Evolutionary conservation across 2,888 invertebrate genomes (phyloP).

Genomic region (Cheilosia soror): DNA sequence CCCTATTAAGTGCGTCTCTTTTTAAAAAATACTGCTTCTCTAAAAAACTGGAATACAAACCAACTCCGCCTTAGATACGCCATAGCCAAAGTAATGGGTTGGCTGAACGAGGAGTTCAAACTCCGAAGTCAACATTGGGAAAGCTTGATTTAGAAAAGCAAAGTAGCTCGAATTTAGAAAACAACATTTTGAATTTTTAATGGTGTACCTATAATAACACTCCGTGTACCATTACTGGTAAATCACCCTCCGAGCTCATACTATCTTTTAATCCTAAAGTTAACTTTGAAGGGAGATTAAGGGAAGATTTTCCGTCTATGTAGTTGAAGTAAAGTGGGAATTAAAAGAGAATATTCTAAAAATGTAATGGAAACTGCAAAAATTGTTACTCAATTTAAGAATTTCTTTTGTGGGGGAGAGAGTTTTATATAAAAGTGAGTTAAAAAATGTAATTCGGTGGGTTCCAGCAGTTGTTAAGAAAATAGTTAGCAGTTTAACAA

Average conservation of each 20-base stretch:
- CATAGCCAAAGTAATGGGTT: not conserved
- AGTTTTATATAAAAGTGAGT: not conserved
- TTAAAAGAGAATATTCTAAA: not conserved
- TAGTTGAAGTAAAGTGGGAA: not conserved
- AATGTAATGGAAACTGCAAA: too few relatives aligned
- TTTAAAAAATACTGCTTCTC: not conserved
- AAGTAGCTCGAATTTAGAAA: too few relatives aligned
- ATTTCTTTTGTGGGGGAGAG: not conserved
- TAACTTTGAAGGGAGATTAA: not conserved
- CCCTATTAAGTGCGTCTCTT: not conserved
- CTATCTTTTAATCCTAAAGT: slow-evolving; percentile 1
- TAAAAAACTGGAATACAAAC: not conserved
- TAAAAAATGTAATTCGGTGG: not conserved
- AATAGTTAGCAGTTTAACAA: not conserved
- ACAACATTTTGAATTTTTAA: too few relatives aligned
- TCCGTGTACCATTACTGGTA: too few relatives aligned
- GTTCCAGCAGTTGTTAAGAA: not conserved
- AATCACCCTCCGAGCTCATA: too few relatives aligned
- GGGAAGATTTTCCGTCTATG: not conserved
- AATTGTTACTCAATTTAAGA: not conserved
- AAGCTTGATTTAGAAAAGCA: too few relatives aligned
- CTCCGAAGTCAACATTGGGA: too few relatives aligned
- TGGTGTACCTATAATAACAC: not conserved
- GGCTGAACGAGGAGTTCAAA: too few relatives aligned
- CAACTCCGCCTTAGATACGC: not conserved